Percentiles rank a stretch among this genome's conserved stretches.
These are phyloP conservation scores for Brenthis daphne DNA, from an alignment of 2,888 invertebrate genomes.

Conservation along the genomic window DNA sequence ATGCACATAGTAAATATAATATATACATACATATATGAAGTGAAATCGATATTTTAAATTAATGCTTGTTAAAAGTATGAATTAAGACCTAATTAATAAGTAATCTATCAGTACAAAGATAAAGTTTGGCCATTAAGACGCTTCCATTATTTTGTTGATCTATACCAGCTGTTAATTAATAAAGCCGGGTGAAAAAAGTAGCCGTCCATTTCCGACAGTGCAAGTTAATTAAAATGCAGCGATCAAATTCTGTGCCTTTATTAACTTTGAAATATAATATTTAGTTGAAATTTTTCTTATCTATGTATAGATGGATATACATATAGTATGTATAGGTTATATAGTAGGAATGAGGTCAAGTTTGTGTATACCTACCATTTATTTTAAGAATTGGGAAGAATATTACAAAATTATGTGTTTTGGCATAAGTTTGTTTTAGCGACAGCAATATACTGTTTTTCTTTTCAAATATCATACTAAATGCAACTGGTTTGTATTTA, in stretches of 20 bases:
- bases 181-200: slow-evolving; percentile 59
- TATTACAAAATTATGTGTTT: too few relatives aligned
- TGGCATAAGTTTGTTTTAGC: too few relatives aligned
- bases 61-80: too few relatives aligned
- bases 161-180: slow-evolving; percentile 48
- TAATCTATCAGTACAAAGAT: neutral
- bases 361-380: too few relatives aligned
- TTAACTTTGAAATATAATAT: slow-evolving; percentile 1
- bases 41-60: too few relatives aligned
- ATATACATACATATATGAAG: too few relatives aligned
- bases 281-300: neutral
- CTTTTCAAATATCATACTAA: neutral
- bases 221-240: slow-evolving; percentile 64
- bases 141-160: slow-evolving; percentile 58
- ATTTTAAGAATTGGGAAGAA: neutral
- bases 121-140: slow-evolving; percentile 34
- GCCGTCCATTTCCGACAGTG: slow-evolving; percentile 47
- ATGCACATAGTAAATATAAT: too few relatives aligned
- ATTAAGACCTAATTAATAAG: too few relatives aligned
- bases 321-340: too few relatives aligned
- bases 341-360: too few relatives aligned
- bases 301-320: too few relatives aligned
- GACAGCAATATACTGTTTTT: neutral
- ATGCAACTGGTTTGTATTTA: slow-evolving; percentile 5
- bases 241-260: slow-evolving; percentile 17